Evolutionary conservation across 2,113 vertebrate genomes (phyloP).

Genomic region (Craseonycteris thonglongyai): DNA sequence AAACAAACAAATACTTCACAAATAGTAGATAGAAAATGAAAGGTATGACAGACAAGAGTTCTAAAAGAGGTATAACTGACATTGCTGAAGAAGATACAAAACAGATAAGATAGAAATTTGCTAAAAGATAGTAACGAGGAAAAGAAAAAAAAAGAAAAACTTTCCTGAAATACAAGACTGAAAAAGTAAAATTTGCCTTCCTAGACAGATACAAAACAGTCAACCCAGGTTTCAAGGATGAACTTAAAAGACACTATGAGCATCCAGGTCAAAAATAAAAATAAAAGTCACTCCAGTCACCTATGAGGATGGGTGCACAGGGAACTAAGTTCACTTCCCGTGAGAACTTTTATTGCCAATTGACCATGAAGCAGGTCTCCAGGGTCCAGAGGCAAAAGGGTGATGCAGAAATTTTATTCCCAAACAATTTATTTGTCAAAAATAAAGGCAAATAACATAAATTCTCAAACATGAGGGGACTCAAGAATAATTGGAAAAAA

Average conservation of each 20-base stretch:
- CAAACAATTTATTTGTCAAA: not conserved
- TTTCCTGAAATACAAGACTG: not conserved
- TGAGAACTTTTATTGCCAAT: not conserved
- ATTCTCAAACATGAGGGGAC: not conserved
- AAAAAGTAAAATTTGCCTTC: not conserved
- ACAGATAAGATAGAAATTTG: not conserved
- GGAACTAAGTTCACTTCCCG: not conserved
- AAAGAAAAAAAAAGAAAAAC: not conserved
- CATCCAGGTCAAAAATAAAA: not conserved
- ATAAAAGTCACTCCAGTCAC: not conserved
- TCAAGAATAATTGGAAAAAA: not conserved
- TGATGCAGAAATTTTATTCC: not conserved
- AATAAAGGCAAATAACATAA: not conserved
- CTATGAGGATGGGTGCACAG: accelerated
- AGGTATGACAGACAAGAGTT: not conserved
- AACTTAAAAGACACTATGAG: not conserved
- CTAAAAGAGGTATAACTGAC: not conserved
- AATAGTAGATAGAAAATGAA: not conserved
- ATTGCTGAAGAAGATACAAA: not conserved
- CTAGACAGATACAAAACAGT: not conserved
- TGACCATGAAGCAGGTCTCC: not conserved
- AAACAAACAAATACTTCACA: not conserved
- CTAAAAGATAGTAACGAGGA: not conserved
- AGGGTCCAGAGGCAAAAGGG: not conserved
- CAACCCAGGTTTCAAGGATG: not conserved